Evolutionary conservation across 2,797 vertebrate species (phyloP), one percentile per base, ranked within the genome.

Genomic region (Brachyalestes nurse): DNA sequence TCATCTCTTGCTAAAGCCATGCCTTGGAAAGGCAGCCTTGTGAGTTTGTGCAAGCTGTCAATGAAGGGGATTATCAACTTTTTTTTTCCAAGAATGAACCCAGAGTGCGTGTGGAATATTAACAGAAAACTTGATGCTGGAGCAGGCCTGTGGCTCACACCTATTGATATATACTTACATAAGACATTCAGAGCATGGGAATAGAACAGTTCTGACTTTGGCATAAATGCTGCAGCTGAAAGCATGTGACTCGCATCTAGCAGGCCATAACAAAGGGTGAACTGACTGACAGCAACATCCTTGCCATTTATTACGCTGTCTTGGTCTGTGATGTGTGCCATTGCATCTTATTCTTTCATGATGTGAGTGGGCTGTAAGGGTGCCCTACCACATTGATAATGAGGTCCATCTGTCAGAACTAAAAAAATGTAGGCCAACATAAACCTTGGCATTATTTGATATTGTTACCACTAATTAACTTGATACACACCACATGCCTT

Each of bases 1-100:
- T n/a, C n/a, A 79, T 70, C 45, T 13, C 42, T 62, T 38, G 47
- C 71, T 73, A 45, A 81, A 77, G 73, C 40, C 34, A 62, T 12
- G n/a, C 45, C 47, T 58, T 17, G 13, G 72, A 78, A 80, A 51
- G 53, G 17, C 51, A 47, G 9, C 14, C 28, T 23, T 72, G 14
- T 69, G 45, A 78, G 69, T 80, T 72, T 10, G 13, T 28, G n/a
- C 40, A 38, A 42, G 17, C 45, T 58, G 23, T 78, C 76, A 71
- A 21, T 71, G 7, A 42, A 53, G 17, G 28, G 53, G 51, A 57
- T 72, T 57, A 72, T 57, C 70, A 38, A 57, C 28, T 72, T n/a
- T n/a, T 49, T 23, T 70, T 25, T 2, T 2, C 13, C 21, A 58
- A 74, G 25, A 74, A 60, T 74, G 34, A 60, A 74, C 55, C n/a